Base-by-base conservation (phyloP, 2,888 invertebrate species). In the Noctua comes region DNA sequence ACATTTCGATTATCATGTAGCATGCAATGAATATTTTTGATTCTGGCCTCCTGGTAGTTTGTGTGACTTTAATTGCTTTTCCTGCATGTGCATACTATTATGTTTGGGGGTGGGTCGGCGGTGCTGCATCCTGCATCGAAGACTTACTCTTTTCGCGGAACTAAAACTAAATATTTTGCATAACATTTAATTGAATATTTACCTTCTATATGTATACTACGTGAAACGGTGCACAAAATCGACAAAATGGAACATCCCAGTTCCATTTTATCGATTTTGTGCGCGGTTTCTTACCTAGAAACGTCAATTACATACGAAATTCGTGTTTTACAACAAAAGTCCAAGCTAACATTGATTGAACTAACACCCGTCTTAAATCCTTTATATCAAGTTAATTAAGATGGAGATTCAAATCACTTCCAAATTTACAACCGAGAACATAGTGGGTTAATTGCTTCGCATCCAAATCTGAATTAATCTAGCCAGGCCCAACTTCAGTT, bases 371-470 rank as follows among this genome's bases (percentile, higher is more conserved):
- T 18, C 13, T 43, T 43, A 27, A 70, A 82, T 68, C 46, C 62
- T 57, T 78, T 40, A 51, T 40, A 43, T 54, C 27, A 54, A 68
- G 57, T 74, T 62, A 62, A 79, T 48, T 73, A 62, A 48, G 73
- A 82, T n/a, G 40, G 62, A 78, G 73, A 78, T 82, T 68, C 54
- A 82, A 82, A 82, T 73, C 40, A 69, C 66, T 59, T 43, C 48
- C 21, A 68, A 73, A 51, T 79, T 79, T 59, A 73, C 68, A 59
- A 72, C 51, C 24, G 68, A 59, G 71, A 77, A 74, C 71, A 72
- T 65, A 65, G 64, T 51, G 64, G 68, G 73, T 72, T 83, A 80
- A 83, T 83, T 83, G 77, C 64, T 77, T 80, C 40, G 57, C 76
- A 68, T 82, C 65, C 64, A 69, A 74, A 74, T 70, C 46, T 70